Base-by-base conservation (phyloP, 2,888 invertebrate species). In the Lydus trimaculatus region DNA sequence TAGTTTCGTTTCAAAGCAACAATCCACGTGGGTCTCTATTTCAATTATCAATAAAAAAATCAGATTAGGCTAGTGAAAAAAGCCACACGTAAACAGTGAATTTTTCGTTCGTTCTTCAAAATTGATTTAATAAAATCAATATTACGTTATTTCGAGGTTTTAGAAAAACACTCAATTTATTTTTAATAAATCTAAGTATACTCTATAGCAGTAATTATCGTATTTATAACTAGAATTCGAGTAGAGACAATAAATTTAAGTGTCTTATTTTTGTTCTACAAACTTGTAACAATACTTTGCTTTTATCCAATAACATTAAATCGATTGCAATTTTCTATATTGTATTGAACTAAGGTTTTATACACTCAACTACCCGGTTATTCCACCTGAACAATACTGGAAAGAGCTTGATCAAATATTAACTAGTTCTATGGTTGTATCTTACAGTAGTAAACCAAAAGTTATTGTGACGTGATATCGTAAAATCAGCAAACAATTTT, bases 101-200 rank as follows among this genome's bases (percentile, higher is more conserved):
- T 60, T 58, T 28, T 48, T 17, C 23, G 15, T 48, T 39, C 17
- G 28, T 4, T 60, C 15, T 28, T 59, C 25, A n/a, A 20, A 61
- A 1, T 43, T 17, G 33, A 43, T 36, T 67, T 48, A 67, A 63
- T 67, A 67, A 63, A 67, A 67, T 23, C 31, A 15, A 48, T 63
- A 63, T 63, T 60, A 63, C 58, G 17, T 59, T 63, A 63, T 67
- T 67, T 67, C 63, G 48, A 17, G 63, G 48, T 52, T 4, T 6
- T 15, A 20, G 25, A 43, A 43, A 63, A 63, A 25, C 61, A 65
- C 36, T 65, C 65, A 43, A 60, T 65, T 60, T 43, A 33, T 39
- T 28, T 28, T 36, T 3, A 58, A 28, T n/a, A 31, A 31, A n/a
- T n/a, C n/a, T n/a, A n/a, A n/a, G n/a, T n/a, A n/a, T n/a, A n/a